A percentile compares a stretch with the other conserved stretches of the same genome.
Conservation (phyloP, 2,888 invertebrate species). For the Scaptomyza tumidula region DNA sequence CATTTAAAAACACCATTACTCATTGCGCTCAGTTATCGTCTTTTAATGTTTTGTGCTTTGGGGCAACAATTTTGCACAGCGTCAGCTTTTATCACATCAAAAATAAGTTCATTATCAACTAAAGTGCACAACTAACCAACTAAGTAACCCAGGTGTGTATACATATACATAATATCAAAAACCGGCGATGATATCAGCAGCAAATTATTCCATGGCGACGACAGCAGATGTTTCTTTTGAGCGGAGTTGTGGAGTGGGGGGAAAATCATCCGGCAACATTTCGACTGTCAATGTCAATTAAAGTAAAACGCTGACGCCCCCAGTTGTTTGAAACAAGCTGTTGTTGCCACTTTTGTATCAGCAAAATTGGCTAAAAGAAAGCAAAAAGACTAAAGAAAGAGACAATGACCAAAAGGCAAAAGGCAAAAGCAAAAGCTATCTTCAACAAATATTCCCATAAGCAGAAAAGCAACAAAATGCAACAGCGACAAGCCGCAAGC, state of each 20-base stretch:
- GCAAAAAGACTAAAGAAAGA: constrained; percentile 21
- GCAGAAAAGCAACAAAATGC: constrained; percentile 55
- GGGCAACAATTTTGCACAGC: constrained; percentile 39
- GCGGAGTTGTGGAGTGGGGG: background rate
- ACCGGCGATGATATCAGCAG: constrained; percentile 47
- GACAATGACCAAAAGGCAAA: constrained; percentile 38
- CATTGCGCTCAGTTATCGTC: constrained; percentile 43
- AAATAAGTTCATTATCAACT: constrained; percentile 75
- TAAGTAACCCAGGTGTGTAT: constrained; percentile 53
- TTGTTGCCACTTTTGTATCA: constrained; percentile 62
- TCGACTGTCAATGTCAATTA: constrained; percentile 74
- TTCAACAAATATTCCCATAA: constrained; percentile 63
- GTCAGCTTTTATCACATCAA: constrained; percentile 39
- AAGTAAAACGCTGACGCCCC: constrained; percentile 70
- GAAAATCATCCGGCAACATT: constrained; percentile 1
- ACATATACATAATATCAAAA: background rate
- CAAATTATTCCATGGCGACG: constrained; percentile 32
- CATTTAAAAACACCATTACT: constrained; percentile 49
- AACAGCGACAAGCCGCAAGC: constrained; percentile 32
- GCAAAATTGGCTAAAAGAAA: constrained; percentile 68
- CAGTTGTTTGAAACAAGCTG: constrained; percentile 34
- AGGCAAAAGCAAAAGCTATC: constrained; percentile 46
- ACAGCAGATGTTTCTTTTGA: constrained; percentile 3
- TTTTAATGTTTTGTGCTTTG: background rate
- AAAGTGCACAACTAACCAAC: constrained; percentile 50